Conservation (phyloP, 2,797 vertebrate genomes). For the Rallus crepitans region DNA sequence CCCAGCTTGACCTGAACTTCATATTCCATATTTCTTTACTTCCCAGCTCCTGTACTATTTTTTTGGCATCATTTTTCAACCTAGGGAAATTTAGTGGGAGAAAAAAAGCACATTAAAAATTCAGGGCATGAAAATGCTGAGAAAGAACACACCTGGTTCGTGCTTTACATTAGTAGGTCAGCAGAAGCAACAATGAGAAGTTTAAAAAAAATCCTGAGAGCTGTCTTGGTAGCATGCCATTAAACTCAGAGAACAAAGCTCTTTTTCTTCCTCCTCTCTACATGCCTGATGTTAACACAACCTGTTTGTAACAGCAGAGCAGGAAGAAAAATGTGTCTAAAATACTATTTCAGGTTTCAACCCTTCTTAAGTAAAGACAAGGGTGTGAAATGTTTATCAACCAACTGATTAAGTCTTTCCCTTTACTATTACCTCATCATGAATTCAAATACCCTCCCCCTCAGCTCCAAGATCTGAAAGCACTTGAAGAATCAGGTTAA, state of each 20-base stretch:
- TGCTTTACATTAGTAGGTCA: neutral
- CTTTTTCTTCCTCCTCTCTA: neutral
- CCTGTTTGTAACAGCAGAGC: neutral
- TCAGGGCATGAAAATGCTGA: neutral
- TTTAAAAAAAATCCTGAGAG: neutral
- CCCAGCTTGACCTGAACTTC: slow-evolving; percentile 80
- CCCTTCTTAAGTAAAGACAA: neutral
- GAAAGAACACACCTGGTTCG: neutral
- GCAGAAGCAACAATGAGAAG: neutral
- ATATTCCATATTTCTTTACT: slow-evolving; percentile 78
- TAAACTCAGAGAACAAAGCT: neutral
- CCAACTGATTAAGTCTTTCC: neutral
- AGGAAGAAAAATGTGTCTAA: neutral
- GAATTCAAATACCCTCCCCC: neutral
- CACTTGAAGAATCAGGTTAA: neutral
- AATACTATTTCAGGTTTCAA: neutral
- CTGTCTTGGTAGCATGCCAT: neutral
- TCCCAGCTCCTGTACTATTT: slow-evolving; percentile 73
- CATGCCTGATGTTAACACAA: neutral
- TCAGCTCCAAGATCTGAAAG: rapidly evolving
- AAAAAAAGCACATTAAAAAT: neutral
- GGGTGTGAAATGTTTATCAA: neutral
- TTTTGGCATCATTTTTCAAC: slow-evolving; percentile 46
- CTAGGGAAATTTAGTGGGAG: slow-evolving; percentile 11
- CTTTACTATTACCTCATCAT: neutral